A percentile compares a stretch with the other conserved stretches of the same genome.
phyloP scores from a whole-genome alignment of 2,113 vertebrate genomes.

The Rhynchopsitta pachyrhyncha region DNA sequence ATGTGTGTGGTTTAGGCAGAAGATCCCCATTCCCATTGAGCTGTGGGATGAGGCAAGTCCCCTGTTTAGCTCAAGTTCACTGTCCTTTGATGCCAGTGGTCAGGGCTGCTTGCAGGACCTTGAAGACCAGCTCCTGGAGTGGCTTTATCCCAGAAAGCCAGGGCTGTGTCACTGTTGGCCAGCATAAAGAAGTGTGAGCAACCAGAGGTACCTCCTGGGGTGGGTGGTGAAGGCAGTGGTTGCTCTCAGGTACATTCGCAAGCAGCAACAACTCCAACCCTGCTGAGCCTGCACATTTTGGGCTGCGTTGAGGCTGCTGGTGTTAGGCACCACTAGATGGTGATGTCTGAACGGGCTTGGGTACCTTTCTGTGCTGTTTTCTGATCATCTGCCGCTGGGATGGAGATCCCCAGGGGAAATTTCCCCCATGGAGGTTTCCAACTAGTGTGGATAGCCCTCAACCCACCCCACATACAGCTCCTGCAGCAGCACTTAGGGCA shows the following conservation, averaged over 20 bases:
- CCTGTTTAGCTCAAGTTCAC: neutral
- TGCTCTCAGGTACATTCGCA: neutral
- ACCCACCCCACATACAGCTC: neutral
- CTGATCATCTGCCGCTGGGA: neutral
- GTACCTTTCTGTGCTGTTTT: neutral
- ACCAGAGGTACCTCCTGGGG: neutral
- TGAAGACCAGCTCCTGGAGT: neutral
- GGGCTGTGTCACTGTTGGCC: fast-evolving
- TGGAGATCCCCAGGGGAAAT: neutral
- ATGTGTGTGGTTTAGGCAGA: fast-evolving
- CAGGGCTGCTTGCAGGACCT: neutral
- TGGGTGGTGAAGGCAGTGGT: neutral
- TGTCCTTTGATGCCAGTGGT: neutral
- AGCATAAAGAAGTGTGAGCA: fast-evolving
- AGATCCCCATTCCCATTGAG: neutral
- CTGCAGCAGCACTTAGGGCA: neutral
- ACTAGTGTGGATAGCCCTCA: neutral
- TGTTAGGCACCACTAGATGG: constrained; percentile 4
- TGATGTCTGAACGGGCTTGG: neutral
- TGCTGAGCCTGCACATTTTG: fast-evolving
- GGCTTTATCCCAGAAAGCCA: neutral
- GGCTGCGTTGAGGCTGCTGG: neutral
- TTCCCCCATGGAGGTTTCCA: neutral
- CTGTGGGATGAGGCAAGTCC: neutral
- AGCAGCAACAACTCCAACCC: fast-evolving